Conservation (phyloP, 2,888 invertebrate species). For the Malachius bipustulatus region DNA sequence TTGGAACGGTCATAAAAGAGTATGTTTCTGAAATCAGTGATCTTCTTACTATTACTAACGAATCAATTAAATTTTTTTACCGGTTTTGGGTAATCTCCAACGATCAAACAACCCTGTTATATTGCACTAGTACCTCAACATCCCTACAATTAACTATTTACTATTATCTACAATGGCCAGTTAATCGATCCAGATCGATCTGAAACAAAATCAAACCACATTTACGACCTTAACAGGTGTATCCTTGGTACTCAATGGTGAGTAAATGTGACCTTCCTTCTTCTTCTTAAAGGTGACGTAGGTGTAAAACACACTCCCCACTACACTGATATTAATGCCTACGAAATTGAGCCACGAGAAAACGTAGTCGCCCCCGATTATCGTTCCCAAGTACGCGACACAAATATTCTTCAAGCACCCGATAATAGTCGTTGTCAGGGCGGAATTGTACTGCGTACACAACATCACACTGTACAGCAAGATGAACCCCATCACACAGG, state of each 20-base stretch:
- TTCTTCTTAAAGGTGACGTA: constrained; percentile 72
- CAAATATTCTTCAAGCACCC: constrained; percentile 97
- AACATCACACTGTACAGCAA: constrained; percentile 89
- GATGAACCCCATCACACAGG: constrained; percentile 95
- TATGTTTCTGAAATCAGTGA: too few species aligned
- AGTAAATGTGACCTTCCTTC: constrained; percentile 29
- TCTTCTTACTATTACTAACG: too few species aligned
- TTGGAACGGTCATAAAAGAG: too few species aligned
- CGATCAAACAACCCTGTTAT: too few species aligned
- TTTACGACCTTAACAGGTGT: constrained; percentile 32
- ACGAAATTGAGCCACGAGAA: constrained; percentile 90
- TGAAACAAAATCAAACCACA: constrained; percentile 17
- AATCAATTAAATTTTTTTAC: too few species aligned
- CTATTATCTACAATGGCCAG: too few species aligned
- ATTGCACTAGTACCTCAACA: too few species aligned
- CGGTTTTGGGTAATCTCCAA: too few species aligned
- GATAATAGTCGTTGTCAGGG: constrained; percentile 96
- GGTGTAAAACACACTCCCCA: constrained; percentile 75
- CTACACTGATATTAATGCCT: constrained; percentile 88
- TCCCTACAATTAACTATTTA: too few species aligned
- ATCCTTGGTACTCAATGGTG: constrained; percentile 21
- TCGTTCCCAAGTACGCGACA: constrained; percentile 96
- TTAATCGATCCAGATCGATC: too few species aligned
- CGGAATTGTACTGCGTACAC: constrained; percentile 93
- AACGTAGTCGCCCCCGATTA: constrained; percentile 95